A percentile compares a stretch with the other conserved stretches of the same genome.
These are phyloP conservation scores for Trissoscelio sp. DNA, from an alignment of 2,888 invertebrate genomes.

Conservation along the genomic window DNA sequence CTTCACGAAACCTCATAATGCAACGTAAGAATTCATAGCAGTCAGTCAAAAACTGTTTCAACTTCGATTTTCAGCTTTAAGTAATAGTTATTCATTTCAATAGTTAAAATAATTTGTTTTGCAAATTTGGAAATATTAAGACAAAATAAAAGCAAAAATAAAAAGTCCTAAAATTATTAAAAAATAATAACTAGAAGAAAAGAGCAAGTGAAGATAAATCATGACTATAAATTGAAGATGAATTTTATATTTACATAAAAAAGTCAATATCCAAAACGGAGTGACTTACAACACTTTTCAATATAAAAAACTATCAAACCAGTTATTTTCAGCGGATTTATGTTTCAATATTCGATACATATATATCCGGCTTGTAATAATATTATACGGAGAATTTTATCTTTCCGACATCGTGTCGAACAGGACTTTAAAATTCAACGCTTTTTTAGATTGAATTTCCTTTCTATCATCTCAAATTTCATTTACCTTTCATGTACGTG, in stretches of 20 bases:
- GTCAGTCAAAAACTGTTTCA: constrained; percentile 25
- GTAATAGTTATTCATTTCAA: too few relatives aligned
- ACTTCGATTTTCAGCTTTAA: constrained; percentile 31
- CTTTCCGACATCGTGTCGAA: not conserved
- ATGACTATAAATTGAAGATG: too few relatives aligned
- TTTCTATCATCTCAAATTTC: not conserved
- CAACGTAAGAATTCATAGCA: constrained; percentile 26
- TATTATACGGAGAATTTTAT: not conserved
- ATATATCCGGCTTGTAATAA: constrained; percentile 1
- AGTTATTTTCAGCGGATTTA: not conserved
- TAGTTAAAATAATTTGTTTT: too few relatives aligned
- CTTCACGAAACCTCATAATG: constrained; percentile 2
- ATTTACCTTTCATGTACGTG: not conserved
- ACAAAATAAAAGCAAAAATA: too few relatives aligned
- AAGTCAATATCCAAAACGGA: too few relatives aligned
- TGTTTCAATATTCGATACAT: not conserved
- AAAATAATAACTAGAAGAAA: too few relatives aligned
- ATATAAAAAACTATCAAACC: not conserved
- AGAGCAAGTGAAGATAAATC: too few relatives aligned
- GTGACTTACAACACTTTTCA: too few relatives aligned
- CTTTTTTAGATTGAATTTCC: not conserved
- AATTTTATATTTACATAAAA: too few relatives aligned
- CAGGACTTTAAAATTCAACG: not conserved
- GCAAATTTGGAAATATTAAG: too few relatives aligned
- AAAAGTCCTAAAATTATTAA: too few relatives aligned